Conservation (phyloP, 2,888 invertebrate genomes). For the Eurois occulta region DNA sequence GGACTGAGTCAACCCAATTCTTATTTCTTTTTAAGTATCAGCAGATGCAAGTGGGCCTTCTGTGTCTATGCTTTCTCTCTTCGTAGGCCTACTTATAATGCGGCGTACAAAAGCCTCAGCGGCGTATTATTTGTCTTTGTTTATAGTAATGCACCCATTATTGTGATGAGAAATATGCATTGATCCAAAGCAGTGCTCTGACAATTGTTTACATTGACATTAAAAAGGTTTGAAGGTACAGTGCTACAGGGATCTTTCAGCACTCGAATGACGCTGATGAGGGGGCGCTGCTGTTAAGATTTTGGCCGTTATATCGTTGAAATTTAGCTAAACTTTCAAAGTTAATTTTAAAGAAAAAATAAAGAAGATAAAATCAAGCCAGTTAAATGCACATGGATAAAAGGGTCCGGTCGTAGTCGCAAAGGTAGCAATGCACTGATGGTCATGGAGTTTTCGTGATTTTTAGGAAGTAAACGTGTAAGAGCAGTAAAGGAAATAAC, state of each 20-base stretch:
- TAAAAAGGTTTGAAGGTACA: conserved; percentile 23
- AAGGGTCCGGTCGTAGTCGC: not conserved
- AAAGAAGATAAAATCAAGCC: not conserved
- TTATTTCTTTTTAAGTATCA: not conserved
- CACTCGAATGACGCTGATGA: not conserved
- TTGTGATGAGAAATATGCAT: conserved; percentile 71
- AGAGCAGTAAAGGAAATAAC: not conserved
- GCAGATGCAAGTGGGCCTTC: conserved; percentile 11
- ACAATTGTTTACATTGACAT: conserved; percentile 41
- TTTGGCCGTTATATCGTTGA: not conserved
- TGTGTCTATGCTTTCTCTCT: not conserved
- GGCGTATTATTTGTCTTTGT: conserved; percentile 68
- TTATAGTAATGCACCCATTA: conserved; percentile 74
- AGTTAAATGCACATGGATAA: not conserved
- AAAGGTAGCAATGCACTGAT: not conserved
- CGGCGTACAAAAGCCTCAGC: conserved; percentile 63
- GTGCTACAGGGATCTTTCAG: not conserved
- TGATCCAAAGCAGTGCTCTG: conserved; percentile 41
- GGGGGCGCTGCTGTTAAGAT: not conserved
- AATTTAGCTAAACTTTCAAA: not conserved
- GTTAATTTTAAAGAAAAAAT: not conserved
- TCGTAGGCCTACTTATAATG: conserved; percentile 44
- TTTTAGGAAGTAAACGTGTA: not conserved
- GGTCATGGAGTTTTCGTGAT: no score
- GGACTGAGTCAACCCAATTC: not conserved